phyloP scores from a whole-genome alignment of 1,140 invertebrate species.

The Drosophila pruinosa region DNA sequence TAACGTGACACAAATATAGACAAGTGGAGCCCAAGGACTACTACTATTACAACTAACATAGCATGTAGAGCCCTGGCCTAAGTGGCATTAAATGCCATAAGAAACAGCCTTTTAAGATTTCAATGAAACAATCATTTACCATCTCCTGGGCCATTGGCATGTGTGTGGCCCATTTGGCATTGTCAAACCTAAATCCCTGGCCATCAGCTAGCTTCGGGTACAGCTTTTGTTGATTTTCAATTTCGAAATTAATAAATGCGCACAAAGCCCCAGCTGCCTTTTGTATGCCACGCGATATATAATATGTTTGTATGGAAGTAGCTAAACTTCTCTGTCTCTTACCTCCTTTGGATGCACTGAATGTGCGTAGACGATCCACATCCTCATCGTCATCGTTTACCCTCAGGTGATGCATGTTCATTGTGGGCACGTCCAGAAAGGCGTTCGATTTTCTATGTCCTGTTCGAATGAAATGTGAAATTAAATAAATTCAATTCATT shows the following conservation, averaged over 20 bases:
- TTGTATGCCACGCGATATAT: neutral
- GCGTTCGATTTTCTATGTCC: conserved; percentile 88
- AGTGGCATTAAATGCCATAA: conserved; percentile 76
- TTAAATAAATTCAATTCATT: conserved; percentile 20
- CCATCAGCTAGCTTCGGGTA: conserved; percentile 9
- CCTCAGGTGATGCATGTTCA: conserved; percentile 83
- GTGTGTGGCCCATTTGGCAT: conserved; percentile 17
- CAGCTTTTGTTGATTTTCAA: conserved; percentile 66
- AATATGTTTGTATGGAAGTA: neutral
- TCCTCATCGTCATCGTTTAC: conserved; percentile 88
- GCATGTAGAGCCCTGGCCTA: conserved; percentile 24
- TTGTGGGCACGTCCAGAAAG: conserved; percentile 91
- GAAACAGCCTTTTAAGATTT: conserved; percentile 68
- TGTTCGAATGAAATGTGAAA: conserved; percentile 29
- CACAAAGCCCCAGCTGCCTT: conserved; percentile 12
- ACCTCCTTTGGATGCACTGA: conserved; percentile 95
- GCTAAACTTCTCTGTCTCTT: conserved; percentile 68
- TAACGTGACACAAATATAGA: conserved; percentile 72
- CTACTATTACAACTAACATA: neutral
- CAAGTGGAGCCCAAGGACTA: conserved; percentile 26
- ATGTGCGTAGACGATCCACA: conserved; percentile 92
- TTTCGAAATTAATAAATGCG: conserved; percentile 71
- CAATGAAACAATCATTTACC: conserved; percentile 59
- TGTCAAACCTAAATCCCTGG: conserved; percentile 39
- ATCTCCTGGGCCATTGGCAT: neutral